Base-by-base conservation (phyloP, 2,797 vertebrate genomes). In the Microchirus variegatus region DNA sequence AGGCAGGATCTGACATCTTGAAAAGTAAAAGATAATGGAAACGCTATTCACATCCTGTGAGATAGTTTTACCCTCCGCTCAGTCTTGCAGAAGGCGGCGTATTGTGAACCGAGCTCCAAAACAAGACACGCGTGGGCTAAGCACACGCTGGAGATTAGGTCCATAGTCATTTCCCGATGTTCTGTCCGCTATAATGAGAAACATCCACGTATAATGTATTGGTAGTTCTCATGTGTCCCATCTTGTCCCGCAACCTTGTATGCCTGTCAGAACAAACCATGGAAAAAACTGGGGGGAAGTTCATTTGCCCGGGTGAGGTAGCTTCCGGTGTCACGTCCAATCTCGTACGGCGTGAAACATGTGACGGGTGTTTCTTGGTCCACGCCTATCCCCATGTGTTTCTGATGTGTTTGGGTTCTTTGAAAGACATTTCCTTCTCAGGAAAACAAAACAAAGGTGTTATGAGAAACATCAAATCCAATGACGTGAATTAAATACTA, bases 1-100 rank as follows among this genome's bases (percentile, higher is more conserved):
- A 46, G 41, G 44, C 40, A 53, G 73, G 73, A 36, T 75, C 31
- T 82, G 73, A 81, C 84, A 84, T 80, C 73, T 76, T 77, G 73
- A 75, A 81, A 58, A 64, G 54, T 75, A 43, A n/a, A 70, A 62
- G 59, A 84, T 82, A 77, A 83, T 80, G 64, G 67, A 45, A 81
- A 80, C 70, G 80, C 61, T 63, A 17, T 47, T 5, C 19, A 3
- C 10, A 7, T 0, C 0, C 0, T 0, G 0, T 0, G 3, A 2
- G 0, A 5, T 0, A 0, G 0, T 0, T 0, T 0, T 0, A 1
- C 70, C 84, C 78, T 54, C 45, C 22, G 19, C 1, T 0, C 0
- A 7, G 55, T 55, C 78, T 83, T 2, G 62, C 40, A 80, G 86
- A 77, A 54, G 17, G 4, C 5, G 1, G 18, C 5, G n/a, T 14